A percentile compares a stretch with the other conserved stretches of the same genome.
Conservation (phyloP, 2,797 vertebrate species). For the Cercopithecus hamlyni region DNA sequence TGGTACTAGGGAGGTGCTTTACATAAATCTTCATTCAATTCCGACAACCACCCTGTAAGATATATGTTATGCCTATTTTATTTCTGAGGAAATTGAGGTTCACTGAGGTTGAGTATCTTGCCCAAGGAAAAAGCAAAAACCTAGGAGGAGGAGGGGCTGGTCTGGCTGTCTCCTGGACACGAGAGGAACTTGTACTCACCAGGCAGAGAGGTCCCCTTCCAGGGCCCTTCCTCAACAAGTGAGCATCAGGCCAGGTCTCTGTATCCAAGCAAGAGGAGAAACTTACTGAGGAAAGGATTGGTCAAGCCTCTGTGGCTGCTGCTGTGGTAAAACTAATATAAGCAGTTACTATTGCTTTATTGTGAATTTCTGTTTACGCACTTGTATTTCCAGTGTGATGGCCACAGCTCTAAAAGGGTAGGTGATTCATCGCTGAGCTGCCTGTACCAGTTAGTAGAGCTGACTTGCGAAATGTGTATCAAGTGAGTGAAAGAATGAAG, state of each 20-base stretch:
- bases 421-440: neutral
- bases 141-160: neutral
- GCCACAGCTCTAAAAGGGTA: neutral
- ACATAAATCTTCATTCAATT: neutral
- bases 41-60: neutral
- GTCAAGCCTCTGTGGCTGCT: neutral
- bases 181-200: neutral
- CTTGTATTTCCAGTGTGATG: neutral
- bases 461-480: neutral
- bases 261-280: neutral
- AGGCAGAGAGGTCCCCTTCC: neutral
- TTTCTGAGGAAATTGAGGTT: neutral
- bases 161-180: neutral
- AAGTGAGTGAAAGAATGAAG: neutral
- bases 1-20: neutral
- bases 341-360: neutral
- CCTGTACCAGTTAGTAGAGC: neutral
- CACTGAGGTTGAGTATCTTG: neutral
- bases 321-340: neutral
- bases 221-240: neutral
- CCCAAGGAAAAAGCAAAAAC: neutral
- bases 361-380: neutral
- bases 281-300: neutral
- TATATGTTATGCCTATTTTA: neutral
- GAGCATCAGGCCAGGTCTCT: neutral